Percentiles rank a stretch among this genome's conserved stretches.
These are phyloP conservation scores for Diadema setosum DNA, from an alignment of 35 echinoderm and acorn worm genomes.

Conservation along the genomic window DNA sequence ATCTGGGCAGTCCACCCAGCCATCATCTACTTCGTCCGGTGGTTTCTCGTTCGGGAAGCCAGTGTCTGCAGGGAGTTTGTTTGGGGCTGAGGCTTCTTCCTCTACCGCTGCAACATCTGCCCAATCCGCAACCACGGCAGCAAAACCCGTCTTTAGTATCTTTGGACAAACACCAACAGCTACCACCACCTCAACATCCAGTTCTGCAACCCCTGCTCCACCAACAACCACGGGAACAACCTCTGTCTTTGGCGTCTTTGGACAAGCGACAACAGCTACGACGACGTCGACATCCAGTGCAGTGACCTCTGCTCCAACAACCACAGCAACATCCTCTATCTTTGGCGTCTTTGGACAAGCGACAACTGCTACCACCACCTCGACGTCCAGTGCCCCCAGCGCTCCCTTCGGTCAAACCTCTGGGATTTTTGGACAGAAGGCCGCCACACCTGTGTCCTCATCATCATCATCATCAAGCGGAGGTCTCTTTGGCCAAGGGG, in stretches of 20 bases:
- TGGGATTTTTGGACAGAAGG: neutral
- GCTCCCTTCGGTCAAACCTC: neutral
- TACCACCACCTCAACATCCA: neutral
- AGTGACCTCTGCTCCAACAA: neutral
- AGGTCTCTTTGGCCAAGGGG: constrained; percentile 2
- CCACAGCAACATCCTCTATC: no score
- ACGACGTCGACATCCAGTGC: neutral
- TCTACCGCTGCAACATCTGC: neutral
- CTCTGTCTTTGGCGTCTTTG: no score
- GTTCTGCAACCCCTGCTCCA: neutral
- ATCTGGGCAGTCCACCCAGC: neutral
- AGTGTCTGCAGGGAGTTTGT: neutral
- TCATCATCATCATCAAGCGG: neutral
- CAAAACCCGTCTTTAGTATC: constrained; percentile 1
- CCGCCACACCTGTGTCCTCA: neutral
- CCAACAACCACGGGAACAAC: no score
- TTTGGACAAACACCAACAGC: constrained; percentile 48
- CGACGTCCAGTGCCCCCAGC: neutral
- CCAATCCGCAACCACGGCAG: neutral
- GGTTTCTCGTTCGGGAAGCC: neutral
- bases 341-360: constrained; percentile 15
- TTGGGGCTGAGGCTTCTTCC: neutral
- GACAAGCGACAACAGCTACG: neutral
- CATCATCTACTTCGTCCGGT: neutral
- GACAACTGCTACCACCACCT: neutral